Base-by-base conservation (phyloP, 1,140 invertebrate genomes). In the Orius insidiosus region DNA sequence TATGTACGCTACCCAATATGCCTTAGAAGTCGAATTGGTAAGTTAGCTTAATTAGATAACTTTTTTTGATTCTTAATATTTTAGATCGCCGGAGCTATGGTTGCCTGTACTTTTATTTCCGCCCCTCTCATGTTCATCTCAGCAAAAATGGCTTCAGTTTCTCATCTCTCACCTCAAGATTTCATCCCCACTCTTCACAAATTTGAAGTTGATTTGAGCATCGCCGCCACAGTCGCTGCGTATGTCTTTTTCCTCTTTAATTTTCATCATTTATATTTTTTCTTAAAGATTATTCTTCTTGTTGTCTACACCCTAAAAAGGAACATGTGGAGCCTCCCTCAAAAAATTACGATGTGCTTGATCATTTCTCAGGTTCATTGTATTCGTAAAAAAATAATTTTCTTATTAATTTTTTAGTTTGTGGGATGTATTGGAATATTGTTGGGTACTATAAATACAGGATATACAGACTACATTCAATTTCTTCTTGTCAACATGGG, bases 41-140 rank as follows among this genome's bases (percentile, higher is more conserved):
- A 69, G 68, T 62, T 33, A 11, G 36, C 13, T 16, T 37, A 50
- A 50, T 13, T 18, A 48, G 6, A 35, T 48, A 6, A 33, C n/a
- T 7, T 33, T n/a, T n/a, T 33, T 15, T 15, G 14, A 15, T 16
- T 13, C 13, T 5, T 13, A 7, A 18, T 41, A 19, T 41, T 32
- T 9, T 30, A 87, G 75, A 80, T 93, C 60, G 87, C 90, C 1
- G 82, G 80, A 48, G 80, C 84, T 35, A 85, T 96, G 80, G 88
- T 96, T 3, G 78, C 85, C 2, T 89, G 88, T 51, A 96, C 90
- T 0, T 88, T 95, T 59, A 63, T 95, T 31, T 90, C 88, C 8
- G 90, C 86, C 1, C 92, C 90, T 0, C 64, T 95, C 35, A 95
- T 95, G 81, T 93, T 93, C 60, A 72, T 94, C 32, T 94, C 90